These are phyloP conservation scores for Neodontobutis hainanensis DNA, from an alignment of 2,113 vertebrate genomes.

Conservation along the genomic window DNA sequence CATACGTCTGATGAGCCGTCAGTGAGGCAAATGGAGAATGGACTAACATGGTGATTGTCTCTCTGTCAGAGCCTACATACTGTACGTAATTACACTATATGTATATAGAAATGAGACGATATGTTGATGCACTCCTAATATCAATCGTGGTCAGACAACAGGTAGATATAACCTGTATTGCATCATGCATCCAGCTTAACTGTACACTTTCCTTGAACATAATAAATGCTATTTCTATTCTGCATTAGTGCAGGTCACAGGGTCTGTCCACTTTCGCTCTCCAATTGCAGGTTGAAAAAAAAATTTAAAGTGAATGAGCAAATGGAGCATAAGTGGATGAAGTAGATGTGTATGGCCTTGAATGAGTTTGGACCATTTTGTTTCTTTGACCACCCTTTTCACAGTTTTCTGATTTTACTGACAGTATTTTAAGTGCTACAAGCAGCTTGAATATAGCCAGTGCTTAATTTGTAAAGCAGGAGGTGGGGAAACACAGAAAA, in stretches of 20 bases:
- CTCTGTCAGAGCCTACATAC: neutral
- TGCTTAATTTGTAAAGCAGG: too few relatives aligned
- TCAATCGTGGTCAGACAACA: neutral
- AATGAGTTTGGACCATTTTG: neutral
- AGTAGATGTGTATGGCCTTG: neutral
- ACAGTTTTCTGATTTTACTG: neutral
- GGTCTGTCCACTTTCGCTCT: neutral
- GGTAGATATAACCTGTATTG: too few relatives aligned
- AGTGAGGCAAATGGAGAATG: constrained; percentile 20
- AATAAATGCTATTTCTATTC: neutral
- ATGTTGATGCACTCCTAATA: neutral
- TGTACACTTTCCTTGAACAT: too few relatives aligned
- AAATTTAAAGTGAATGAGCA: neutral
- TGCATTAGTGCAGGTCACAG: neutral
- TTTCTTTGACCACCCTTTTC: neutral
- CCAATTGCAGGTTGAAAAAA: constrained; percentile 5
- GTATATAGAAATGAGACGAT: neutral
- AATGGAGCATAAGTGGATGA: neutral
- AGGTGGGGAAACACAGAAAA: too few relatives aligned
- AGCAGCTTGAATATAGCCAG: too few relatives aligned
- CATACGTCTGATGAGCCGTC: constrained; percentile 46
- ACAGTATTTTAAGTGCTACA: neutral
- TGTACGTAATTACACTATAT: neutral
- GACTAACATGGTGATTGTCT: constrained; percentile 21
- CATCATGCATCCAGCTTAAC: neutral